Evolutionary conservation across 1,140 invertebrate species (phyloP), one percentile per base, ranked within the genome.

Genomic region (Macrocentrus cingulum): DNA sequence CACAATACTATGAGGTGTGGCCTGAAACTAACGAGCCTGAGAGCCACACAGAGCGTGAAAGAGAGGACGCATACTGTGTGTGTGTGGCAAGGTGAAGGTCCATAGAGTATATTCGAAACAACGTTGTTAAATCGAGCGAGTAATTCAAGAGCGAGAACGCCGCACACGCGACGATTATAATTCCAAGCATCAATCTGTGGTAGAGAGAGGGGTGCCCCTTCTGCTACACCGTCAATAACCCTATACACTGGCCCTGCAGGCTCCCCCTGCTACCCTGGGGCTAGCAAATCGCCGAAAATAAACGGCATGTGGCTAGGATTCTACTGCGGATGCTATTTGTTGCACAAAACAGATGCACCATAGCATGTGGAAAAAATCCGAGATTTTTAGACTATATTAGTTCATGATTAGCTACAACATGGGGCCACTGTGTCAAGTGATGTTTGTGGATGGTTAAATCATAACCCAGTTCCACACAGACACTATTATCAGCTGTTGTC

Each of bases 131-230:
- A 79, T 77, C 72, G 73, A 75, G 66, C 75, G 71, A 70, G 75
- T 77, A 76, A 79, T 78, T 79, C 70, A 65, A 65, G 62, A 69
- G 68, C 71, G 44, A 49, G 32, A 25, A 15, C 18, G 45, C 29
- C 64, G 61, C 42, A 60, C 66, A 62, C 59, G 70, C 65, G 71
- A 73, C 71, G 67, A 75, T 67, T 68, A 70, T 77, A 75, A 77
- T 77, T 77, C 73, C 67, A 62, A 67, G 66, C 73, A 77, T 77
- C 75, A 76, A 77, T 77, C 75, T 77, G 73, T 59, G 75, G 73
- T 69, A 61, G 67, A 63, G 65, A 56, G 70, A 50, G 63, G 25
- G 39, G 16, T n/a, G 36, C 51, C 4, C 20, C 29, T 45, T 45
- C 45, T 23, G 16, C 46, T n/a, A n/a, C 23, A 32, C 32, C 16